phyloP scores from a whole-genome alignment of 2,888 invertebrate genomes.

The Athalia circularis region DNA sequence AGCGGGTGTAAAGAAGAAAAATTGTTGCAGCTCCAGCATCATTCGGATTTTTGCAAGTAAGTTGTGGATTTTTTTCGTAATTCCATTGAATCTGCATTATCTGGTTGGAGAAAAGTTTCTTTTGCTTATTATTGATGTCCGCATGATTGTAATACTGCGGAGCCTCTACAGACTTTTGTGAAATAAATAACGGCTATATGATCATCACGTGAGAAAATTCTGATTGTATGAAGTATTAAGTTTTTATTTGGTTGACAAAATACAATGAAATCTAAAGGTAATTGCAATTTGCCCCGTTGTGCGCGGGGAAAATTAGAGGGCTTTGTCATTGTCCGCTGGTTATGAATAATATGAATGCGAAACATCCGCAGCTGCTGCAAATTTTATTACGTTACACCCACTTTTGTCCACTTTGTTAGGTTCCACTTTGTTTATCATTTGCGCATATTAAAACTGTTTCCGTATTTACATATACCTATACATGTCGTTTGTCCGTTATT shows the following conservation, averaged over 20 bases:
- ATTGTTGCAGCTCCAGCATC: not conserved
- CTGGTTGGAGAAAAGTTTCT: not conserved
- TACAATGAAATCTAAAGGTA: conserved; percentile 52
- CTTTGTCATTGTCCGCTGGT: conserved; percentile 59
- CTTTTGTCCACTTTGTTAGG: conserved; percentile 67
- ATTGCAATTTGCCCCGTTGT: conserved; percentile 57
- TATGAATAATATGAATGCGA: conserved; percentile 49
- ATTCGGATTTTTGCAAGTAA: no score
- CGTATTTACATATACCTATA: conserved; percentile 12
- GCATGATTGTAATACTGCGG: not conserved
- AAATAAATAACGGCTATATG: not conserved
- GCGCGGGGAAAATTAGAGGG: conserved; percentile 57
- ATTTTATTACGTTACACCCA: conserved; percentile 63
- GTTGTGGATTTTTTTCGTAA: not conserved
- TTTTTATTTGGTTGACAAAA: conserved; percentile 30
- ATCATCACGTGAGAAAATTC: not conserved
- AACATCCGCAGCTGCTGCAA: conserved; percentile 51
- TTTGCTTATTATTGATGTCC: not conserved
- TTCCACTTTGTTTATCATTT: conserved; percentile 69
- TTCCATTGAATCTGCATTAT: not conserved
- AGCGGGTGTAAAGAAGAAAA: not conserved
- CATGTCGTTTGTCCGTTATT: conserved; percentile 38
- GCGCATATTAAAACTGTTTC: conserved; percentile 65
- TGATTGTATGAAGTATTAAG: not conserved
- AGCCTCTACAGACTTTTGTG: no score